Evolutionary conservation across 53 echinoderm and acorn worm species (phyloP).

Genomic region (Stichopus horrens): DNA sequence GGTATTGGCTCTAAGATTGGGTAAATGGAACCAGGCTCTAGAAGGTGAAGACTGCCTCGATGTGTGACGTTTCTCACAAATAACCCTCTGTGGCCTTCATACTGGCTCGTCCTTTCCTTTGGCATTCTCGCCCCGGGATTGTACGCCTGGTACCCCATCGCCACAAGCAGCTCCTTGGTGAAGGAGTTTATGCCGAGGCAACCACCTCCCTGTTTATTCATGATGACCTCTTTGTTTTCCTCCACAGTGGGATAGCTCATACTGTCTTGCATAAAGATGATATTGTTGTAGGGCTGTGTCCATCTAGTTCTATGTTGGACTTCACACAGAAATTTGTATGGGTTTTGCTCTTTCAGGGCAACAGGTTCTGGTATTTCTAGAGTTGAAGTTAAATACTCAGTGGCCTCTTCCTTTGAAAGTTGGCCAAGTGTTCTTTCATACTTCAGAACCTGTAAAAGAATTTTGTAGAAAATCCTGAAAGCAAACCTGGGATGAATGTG

Average conservation of each 20-base stretch:
- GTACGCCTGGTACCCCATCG: constrained; percentile 1
- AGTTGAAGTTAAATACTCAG: background rate
- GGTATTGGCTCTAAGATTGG: background rate
- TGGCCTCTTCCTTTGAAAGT: background rate
- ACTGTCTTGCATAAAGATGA: background rate
- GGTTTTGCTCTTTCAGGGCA: background rate
- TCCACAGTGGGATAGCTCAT: background rate
- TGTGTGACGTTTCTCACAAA: background rate
- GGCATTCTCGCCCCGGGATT: background rate
- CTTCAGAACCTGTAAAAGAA: background rate
- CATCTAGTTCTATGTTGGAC: background rate
- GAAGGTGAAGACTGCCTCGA: background rate
- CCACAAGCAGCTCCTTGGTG: background rate
- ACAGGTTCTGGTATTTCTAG: constrained; percentile 8
- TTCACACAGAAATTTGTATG: background rate
- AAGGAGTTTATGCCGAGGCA: background rate
- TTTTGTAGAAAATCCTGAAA: too few relatives aligned
- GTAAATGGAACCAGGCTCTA: background rate
- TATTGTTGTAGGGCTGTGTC: background rate
- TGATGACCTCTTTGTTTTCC: background rate
- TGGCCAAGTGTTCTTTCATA: background rate
- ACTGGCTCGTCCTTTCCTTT: background rate
- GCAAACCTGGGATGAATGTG: too few relatives aligned
- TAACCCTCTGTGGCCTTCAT: background rate
- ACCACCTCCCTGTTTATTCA: background rate